Evolutionary conservation across 2,797 vertebrate genomes (phyloP).

Genomic region (Phylloscopus collybita): DNA sequence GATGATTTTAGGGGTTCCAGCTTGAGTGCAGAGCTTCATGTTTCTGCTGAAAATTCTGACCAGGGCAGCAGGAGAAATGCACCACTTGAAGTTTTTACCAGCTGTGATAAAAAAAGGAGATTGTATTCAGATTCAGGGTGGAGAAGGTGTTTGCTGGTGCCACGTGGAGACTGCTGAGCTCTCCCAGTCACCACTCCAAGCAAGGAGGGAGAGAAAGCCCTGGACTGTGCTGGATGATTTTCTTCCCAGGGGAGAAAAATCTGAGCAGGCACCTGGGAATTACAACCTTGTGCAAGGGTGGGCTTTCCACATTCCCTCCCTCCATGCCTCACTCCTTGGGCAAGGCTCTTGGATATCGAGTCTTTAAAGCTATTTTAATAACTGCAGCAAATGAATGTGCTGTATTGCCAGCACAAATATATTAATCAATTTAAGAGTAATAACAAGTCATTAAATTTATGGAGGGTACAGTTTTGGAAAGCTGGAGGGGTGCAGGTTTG

Average conservation of each 20-base stretch:
- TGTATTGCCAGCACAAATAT: neutral
- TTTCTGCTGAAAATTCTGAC: neutral
- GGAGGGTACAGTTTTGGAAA: neutral
- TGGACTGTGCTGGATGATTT: neutral
- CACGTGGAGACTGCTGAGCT: neutral
- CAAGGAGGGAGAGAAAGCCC: neutral
- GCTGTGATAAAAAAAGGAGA: neutral
- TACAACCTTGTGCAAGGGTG: neutral
- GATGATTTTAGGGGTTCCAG: neutral
- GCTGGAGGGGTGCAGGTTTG: neutral
- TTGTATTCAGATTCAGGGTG: neutral
- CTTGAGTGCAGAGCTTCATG: neutral
- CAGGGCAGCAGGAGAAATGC: neutral
- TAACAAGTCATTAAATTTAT: neutral
- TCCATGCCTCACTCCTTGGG: fast-evolving
- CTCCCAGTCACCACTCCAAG: fast-evolving
- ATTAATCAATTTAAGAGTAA: neutral
- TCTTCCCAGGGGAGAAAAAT: neutral
- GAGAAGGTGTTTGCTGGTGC: neutral
- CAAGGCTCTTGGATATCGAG: neutral
- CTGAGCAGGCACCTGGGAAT: neutral
- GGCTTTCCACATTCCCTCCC: neutral
- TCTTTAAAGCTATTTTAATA: neutral
- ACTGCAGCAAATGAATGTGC: neutral
- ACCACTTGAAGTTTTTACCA: neutral